These are phyloP conservation scores for Morus bassanus DNA, from an alignment of 2,797 vertebrate genomes.

Conservation along the genomic window DNA sequence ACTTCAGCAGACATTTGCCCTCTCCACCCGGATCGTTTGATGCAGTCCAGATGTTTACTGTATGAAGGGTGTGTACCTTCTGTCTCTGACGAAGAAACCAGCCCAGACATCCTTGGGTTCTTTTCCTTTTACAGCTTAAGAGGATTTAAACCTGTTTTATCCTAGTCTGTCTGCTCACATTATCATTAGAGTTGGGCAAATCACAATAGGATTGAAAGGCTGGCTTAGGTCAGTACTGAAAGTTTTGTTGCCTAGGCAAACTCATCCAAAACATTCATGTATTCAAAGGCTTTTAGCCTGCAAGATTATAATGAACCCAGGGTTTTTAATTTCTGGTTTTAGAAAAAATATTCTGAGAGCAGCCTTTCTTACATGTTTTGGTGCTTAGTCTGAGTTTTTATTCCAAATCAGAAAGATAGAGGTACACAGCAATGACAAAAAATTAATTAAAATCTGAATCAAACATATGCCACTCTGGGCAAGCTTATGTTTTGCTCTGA, in stretches of 20 bases:
- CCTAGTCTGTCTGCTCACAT: neutral
- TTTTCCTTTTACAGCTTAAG: neutral
- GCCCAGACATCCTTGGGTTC: conserved; percentile 13
- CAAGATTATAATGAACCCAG: neutral
- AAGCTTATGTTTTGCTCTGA: neutral
- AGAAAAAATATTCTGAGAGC: neutral
- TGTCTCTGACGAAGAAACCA: neutral
- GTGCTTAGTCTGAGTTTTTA: neutral
- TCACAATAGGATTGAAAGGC: neutral
- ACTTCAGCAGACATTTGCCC: neutral
- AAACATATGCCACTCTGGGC: neutral
- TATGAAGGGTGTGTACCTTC: conserved; percentile 8
- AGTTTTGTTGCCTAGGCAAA: conserved; percentile 1
- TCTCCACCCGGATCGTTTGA: conserved; percentile 14
- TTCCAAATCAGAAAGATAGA: neutral
- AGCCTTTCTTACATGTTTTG: neutral
- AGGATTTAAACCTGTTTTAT: conserved; percentile 24
- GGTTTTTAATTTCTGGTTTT: neutral
- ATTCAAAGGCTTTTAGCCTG: neutral
- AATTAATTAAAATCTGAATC: neutral
- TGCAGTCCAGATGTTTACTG: conserved; percentile 54
- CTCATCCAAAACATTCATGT: neutral
- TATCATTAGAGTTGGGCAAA: neutral
- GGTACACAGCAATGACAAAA: neutral
- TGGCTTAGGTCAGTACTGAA: neutral